A percentile compares a stretch with the other conserved stretches of the same genome.
These are phyloP conservation scores for Eolophus roseicapilla DNA, from an alignment of 2,113 vertebrate species.

Conservation along the genomic window DNA sequence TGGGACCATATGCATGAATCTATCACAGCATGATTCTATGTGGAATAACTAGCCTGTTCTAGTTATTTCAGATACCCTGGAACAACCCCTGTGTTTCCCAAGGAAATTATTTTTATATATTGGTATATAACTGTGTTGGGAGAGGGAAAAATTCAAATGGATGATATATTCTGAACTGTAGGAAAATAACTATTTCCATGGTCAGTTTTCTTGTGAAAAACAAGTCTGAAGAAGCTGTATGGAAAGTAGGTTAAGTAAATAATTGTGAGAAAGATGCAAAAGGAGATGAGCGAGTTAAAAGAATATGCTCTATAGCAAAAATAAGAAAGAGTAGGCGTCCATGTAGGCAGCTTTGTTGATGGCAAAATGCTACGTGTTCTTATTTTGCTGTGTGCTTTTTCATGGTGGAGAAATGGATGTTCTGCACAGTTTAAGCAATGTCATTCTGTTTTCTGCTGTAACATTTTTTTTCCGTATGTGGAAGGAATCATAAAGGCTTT, in stretches of 20 bases:
- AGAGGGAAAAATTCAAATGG: neutral
- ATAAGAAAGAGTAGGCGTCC: constrained; percentile 17
- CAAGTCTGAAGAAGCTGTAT: neutral
- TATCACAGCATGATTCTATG: neutral
- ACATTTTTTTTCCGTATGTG: neutral
- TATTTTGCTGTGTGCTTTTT: constrained; percentile 29
- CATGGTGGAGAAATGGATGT: neutral
- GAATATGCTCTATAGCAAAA: neutral
- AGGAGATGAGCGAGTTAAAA: constrained; percentile 9
- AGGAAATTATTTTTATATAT: neutral
- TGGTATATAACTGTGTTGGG: neutral
- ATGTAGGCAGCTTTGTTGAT: constrained; percentile 42
- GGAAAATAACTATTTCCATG: neutral
- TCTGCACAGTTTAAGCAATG: neutral
- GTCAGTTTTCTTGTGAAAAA: neutral
- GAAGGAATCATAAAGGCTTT: neutral
- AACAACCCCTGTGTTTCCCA: neutral
- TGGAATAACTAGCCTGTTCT: neutral
- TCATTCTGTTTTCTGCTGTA: neutral
- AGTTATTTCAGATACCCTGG: neutral
- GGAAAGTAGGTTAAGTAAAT: neutral
- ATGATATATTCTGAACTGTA: neutral
- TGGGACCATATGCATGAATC: neutral
- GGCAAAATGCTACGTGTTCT: constrained; percentile 39
- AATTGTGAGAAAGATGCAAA: neutral